phyloP scores from a whole-genome alignment of 2,797 vertebrate species.

The Coregonus ussuriensis region DNA sequence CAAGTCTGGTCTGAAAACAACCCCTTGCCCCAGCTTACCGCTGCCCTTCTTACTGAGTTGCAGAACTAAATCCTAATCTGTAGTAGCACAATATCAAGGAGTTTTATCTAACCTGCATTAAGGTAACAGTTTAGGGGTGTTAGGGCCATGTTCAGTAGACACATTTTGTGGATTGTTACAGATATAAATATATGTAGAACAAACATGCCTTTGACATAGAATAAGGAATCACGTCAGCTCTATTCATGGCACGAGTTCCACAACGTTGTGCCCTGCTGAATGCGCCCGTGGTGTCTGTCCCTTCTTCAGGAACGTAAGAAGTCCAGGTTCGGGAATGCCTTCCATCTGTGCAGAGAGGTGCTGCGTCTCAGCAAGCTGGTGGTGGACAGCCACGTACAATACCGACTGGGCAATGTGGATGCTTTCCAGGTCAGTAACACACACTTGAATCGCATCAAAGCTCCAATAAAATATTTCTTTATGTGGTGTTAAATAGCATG shows the following conservation, averaged over 20 bases:
- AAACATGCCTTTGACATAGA: not conserved
- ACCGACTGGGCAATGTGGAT: conserved; percentile 96
- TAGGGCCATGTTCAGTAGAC: not conserved
- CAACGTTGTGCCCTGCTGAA: not conserved
- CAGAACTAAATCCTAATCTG: no score
- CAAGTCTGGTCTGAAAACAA: no score
- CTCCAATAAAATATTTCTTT: not conserved
- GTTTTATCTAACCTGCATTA: no score
- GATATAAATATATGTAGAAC: not conserved
- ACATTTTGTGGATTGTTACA: not conserved
- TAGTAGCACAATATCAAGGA: no score
- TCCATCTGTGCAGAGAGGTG: conserved; percentile 96
- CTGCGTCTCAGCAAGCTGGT: conserved; percentile 95
- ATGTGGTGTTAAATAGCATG: not conserved
- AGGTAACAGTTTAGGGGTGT: not conserved
- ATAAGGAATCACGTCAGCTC: not conserved
- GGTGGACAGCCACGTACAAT: conserved; percentile 98
- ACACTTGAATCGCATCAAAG: no score
- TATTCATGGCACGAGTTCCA: not conserved
- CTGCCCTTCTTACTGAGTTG: no score
- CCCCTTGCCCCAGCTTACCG: no score
- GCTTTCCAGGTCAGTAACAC: conserved; percentile 89
- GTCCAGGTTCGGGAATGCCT: conserved; percentile 96
- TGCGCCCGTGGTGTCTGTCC: conserved; percentile 13
- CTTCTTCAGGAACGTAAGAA: conserved; percentile 91